These are phyloP conservation scores for Cyaniris semiargus DNA, from an alignment of 2,888 invertebrate genomes.

Conservation along the genomic window DNA sequence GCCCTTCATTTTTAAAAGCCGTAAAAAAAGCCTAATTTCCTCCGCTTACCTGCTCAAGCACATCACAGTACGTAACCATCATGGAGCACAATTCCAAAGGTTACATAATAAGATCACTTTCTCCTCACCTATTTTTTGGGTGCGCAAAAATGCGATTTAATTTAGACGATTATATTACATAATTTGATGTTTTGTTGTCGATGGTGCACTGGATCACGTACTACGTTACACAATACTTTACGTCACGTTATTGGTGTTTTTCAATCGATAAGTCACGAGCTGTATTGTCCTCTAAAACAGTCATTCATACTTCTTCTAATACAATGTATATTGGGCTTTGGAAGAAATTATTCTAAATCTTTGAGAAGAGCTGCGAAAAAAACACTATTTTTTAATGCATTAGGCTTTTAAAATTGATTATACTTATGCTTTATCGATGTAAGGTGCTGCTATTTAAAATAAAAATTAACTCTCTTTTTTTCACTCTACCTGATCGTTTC, in stretches of 20 bases:
- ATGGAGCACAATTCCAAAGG: constrained; percentile 31
- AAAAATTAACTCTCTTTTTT: background rate
- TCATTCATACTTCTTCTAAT: background rate
- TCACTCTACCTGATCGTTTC: too few relatives aligned
- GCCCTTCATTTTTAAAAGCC: background rate
- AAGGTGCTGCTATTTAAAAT: background rate
- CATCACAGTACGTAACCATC: constrained; percentile 5
- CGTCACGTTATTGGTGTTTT: constrained; percentile 65
- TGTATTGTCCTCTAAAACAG: constrained; percentile 47
- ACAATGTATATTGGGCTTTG: background rate
- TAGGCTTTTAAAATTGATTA: too few relatives aligned
- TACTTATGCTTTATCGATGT: too few relatives aligned
- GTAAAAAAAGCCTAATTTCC: background rate
- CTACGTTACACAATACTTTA: constrained; percentile 68
- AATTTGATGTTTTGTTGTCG: constrained; percentile 59
- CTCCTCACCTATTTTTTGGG: constrained; percentile 64
- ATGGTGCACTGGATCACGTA: constrained; percentile 73
- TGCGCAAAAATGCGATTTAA: constrained; percentile 56
- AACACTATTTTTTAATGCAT: background rate
- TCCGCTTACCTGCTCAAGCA: constrained; percentile 1
- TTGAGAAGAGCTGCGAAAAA: too few relatives aligned
- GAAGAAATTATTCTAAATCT: background rate
- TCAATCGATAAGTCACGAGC: constrained; percentile 65
- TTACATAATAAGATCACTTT: constrained; percentile 54
- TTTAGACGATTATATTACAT: constrained; percentile 74